Conservation (phyloP, 2,888 invertebrate genomes). For the Chloroclystis v-ata region DNA sequence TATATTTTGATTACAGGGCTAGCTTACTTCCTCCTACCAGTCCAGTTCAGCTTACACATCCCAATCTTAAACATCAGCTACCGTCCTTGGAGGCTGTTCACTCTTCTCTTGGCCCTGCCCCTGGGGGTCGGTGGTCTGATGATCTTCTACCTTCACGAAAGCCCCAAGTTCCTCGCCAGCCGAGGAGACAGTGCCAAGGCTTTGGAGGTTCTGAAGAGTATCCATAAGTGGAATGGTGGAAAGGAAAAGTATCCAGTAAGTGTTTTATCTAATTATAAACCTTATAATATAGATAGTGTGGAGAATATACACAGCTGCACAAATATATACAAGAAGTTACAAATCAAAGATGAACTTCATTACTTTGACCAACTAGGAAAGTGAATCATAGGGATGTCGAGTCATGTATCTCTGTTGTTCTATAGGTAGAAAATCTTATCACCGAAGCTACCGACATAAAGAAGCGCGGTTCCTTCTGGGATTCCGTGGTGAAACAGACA, state of each 20-base stretch:
- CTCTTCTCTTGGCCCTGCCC: conserved; percentile 58
- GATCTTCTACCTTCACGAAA: conserved; percentile 81
- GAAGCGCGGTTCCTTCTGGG: conserved; percentile 42
- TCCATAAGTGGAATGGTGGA: conserved; percentile 45
- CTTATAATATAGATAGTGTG: too few species aligned
- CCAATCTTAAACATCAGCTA: conserved; percentile 66
- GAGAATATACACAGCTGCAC: too few species aligned
- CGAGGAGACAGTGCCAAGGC: conserved; percentile 78
- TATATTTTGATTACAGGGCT: conserved; percentile 60
- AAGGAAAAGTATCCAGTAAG: conserved; percentile 43
- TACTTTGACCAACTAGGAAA: too few species aligned
- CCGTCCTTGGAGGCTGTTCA: conserved; percentile 84
- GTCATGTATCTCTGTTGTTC: too few species aligned
- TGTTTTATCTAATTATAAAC: not conserved
- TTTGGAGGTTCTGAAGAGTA: conserved; percentile 50
- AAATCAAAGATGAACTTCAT: too few species aligned
- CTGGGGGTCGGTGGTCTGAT: conserved; percentile 73
- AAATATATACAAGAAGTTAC: too few species aligned
- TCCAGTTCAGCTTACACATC: conserved; percentile 52
- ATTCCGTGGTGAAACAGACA: conserved; percentile 66
- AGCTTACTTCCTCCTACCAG: conserved; percentile 81
- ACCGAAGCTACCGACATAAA: conserved; percentile 12
- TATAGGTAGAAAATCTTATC: conserved; percentile 38
- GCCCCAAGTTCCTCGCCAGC: conserved; percentile 84
- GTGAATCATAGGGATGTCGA: too few species aligned